These are phyloP conservation scores for Limnephilus marmoratus DNA, from an alignment of 2,888 invertebrate species.

Conservation along the genomic window DNA sequence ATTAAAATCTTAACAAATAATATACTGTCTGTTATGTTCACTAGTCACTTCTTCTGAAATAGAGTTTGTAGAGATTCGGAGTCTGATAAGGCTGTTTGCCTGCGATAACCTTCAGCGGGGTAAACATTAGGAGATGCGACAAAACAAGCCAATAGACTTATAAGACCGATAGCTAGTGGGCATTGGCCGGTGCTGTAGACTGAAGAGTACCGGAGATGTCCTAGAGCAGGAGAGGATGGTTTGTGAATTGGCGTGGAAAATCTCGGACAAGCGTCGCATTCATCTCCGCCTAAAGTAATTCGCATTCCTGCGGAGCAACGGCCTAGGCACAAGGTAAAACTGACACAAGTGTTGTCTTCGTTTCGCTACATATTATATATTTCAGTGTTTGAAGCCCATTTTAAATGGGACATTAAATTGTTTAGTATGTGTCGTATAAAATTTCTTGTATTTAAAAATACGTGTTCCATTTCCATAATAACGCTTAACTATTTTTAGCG, in stretches of 20 bases:
- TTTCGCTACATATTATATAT: background rate
- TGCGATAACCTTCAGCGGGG: slow-evolving; percentile 30
- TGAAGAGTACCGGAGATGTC: background rate
- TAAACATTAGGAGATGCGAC: background rate
- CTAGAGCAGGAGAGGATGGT: slow-evolving; percentile 13
- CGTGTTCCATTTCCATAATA: no score
- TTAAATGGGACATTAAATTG: background rate
- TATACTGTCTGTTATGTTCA: background rate
- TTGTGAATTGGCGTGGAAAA: slow-evolving; percentile 31
- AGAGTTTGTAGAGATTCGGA: background rate
- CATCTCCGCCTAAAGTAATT: slow-evolving; percentile 47
- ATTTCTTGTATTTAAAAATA: no score
- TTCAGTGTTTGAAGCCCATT: background rate
- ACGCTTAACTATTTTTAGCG: background rate
- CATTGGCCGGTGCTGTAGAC: background rate
- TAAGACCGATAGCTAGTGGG: no score
- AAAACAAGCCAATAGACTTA: background rate
- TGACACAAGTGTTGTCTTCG: background rate
- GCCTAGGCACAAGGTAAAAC: background rate
- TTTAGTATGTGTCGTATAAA: background rate
- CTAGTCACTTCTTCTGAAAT: background rate
- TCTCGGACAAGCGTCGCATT: slow-evolving; percentile 46
- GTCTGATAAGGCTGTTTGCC: slow-evolving; percentile 20
- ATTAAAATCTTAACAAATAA: background rate
- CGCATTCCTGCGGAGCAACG: slow-evolving; percentile 37